A percentile compares a stretch with the other conserved stretches of the same genome.
Evolutionary conservation across 2,113 vertebrate genomes (phyloP).

Genomic region (Rana temporaria): DNA sequence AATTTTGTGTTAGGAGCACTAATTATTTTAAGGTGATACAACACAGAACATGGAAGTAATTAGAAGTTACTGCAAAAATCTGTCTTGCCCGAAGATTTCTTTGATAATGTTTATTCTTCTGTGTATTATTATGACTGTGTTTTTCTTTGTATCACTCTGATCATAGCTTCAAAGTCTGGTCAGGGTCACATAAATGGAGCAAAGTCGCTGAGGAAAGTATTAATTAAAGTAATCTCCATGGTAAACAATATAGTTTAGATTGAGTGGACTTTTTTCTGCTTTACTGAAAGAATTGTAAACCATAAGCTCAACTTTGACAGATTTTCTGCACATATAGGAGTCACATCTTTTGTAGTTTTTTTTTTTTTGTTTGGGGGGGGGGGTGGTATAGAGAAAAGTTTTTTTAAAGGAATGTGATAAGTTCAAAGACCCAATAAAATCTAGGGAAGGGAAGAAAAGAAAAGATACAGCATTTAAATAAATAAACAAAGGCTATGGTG

Average conservation of each 20-base stretch:
- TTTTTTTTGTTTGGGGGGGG: too few species aligned
- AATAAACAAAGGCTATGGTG: too few species aligned
- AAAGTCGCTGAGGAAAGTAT: not conserved
- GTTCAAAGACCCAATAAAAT: too few species aligned
- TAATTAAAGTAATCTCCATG: conserved; percentile 29
- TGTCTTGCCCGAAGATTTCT: conserved; percentile 20
- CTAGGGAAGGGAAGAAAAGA: too few species aligned
- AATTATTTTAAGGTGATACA: conserved; percentile 21
- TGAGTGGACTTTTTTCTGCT: not conserved
- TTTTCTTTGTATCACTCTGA: conserved; percentile 11
- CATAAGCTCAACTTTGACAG: too few species aligned
- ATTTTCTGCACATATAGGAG: too few species aligned
- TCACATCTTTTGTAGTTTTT: too few species aligned
- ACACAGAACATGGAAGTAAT: conserved; percentile 32
- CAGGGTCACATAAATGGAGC: conserved; percentile 5
- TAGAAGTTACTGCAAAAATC: conserved; percentile 7
- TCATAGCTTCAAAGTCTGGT: conserved; percentile 31
- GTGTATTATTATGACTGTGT: conserved; percentile 15
- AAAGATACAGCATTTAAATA: too few species aligned
- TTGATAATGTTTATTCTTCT: conserved; percentile 21
- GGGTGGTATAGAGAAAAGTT: too few species aligned
- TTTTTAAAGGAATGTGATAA: too few species aligned
- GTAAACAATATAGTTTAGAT: conserved; percentile 13
- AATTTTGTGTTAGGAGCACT: not conserved
- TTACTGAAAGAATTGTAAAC: too few species aligned